Evolutionary conservation across 1,140 invertebrate genomes (phyloP), one percentile per base, ranked within the genome.

Genomic region (Nautilus pompilius): DNA sequence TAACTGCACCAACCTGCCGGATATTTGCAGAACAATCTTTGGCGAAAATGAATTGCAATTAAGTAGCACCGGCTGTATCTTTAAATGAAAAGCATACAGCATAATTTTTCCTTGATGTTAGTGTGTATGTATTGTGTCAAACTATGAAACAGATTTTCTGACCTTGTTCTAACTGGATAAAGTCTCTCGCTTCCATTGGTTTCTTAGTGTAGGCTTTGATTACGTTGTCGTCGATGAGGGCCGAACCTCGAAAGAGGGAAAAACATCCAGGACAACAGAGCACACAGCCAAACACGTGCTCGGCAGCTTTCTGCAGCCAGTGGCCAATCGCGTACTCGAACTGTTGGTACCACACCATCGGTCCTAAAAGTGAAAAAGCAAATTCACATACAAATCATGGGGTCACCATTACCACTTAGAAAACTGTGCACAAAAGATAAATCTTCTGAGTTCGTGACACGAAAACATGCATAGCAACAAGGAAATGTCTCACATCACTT

Each of bases 391-490:
- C 32, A 28, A 29, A 15, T 15, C 5, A 5, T 33, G 10, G n/a
- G n/a, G 34, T 8, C 82, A 87, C 90, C 90, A 33, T 92, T 91
- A 24, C 96, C 96, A 57, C 97, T 91, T 2, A 96, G 96, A 87
- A 98, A 95, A 82, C 98, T 98, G 72, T 96, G 90, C 41, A 96
- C 96, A 83, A 96, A 98, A 65, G 96, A 95, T 48, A 96, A 95
- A 24, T 95, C 96, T 10, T 98, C 84, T 83, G 96, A 96, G 71
- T 90, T 90, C 79, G 98, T 98, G 79, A 98, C 80, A 98, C 97
- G 77, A 99, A 96, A 58, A 96, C 96, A 75, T 99, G 96, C 3
- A 99, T 85, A 13, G 96, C 96, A n/a, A 99, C 82, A 13, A 99
- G 82, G 80, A 90, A 98, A 0, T 95, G 98, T 75, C 98, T 98